Percentiles rank a stretch among this genome's conserved stretches.
Conservation (phyloP, 1,140 invertebrate species). For the Lerema accius region DNA sequence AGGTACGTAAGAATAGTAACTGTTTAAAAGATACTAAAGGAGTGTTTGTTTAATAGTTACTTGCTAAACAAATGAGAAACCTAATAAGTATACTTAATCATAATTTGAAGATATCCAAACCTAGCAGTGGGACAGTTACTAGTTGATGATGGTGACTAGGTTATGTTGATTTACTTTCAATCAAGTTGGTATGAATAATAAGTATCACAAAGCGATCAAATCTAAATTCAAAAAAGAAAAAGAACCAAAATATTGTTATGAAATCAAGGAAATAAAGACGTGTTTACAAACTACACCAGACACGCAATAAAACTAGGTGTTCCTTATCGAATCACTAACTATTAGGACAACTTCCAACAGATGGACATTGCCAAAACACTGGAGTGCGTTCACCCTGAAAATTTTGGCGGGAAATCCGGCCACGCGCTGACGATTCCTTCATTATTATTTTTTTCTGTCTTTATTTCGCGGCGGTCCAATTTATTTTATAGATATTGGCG, state of each 20-base stretch:
- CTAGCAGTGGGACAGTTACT: too few relatives aligned
- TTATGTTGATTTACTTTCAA: too few relatives aligned
- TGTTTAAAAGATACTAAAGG: too few relatives aligned
- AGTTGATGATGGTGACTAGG: too few relatives aligned
- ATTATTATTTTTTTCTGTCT: constrained; percentile 71
- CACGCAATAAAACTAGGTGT: constrained; percentile 44
- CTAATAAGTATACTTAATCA: too few relatives aligned
- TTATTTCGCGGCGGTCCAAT: constrained; percentile 66
- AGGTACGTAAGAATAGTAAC: too few relatives aligned
- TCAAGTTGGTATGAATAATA: too few relatives aligned
- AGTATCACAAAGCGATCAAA: too few relatives aligned
- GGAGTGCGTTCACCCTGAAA: constrained; percentile 75
- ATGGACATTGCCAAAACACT: constrained; percentile 74
- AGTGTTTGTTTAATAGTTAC: too few relatives aligned
- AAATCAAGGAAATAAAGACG: not conserved
- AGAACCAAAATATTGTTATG: not conserved
- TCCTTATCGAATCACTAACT: constrained; percentile 67
- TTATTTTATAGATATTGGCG: constrained; percentile 82
- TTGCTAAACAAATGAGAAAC: too few relatives aligned
- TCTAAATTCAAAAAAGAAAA: too few relatives aligned
- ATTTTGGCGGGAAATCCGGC: constrained; percentile 75
- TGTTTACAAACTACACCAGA: constrained; percentile 55
- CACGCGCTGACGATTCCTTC: constrained; percentile 67
- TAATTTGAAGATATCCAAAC: too few relatives aligned
- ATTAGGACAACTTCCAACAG: constrained; percentile 75